Evolutionary conservation across 2,888 invertebrate species (phyloP).

Genomic region (Stenodema calcarata): DNA sequence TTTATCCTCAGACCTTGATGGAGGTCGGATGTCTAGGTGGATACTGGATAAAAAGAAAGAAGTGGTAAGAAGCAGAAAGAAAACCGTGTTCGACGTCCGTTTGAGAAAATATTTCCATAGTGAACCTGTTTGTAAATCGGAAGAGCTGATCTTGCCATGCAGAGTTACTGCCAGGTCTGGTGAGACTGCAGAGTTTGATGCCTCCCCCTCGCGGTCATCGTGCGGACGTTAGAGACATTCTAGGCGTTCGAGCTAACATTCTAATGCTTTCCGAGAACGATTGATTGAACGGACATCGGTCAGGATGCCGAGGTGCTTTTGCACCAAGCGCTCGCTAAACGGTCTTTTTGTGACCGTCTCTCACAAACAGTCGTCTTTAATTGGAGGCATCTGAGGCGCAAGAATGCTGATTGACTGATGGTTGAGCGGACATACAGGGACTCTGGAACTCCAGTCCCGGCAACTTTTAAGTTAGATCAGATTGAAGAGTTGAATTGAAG

Average conservation of each 20-base stretch:
- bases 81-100: not conserved
- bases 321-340: slow-evolving; percentile 6
- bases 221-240: slow-evolving; percentile 12
- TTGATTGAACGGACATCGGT: slow-evolving; percentile 25
- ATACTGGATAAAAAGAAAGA: not conserved
- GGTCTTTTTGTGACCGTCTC: not conserved
- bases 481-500: not conserved
- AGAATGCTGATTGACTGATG: slow-evolving; percentile 23
- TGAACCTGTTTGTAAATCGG: slow-evolving; percentile 21
- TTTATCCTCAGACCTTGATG: slow-evolving; percentile 30
- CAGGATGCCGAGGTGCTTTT: slow-evolving; percentile 7
- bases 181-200: not conserved
- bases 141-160: not conserved
- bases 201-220: not conserved
- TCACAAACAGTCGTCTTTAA: not conserved
- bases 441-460: not conserved
- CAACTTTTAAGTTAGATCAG: not conserved
- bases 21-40: slow-evolving; percentile 24
- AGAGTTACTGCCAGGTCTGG: not conserved
- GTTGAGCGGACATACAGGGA: not conserved
- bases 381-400: not conserved
- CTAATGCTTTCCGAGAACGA: slow-evolving; percentile 32
- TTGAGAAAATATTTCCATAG: slow-evolving; percentile 25
- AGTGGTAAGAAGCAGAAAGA: not conserved
- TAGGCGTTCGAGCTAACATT: not conserved